Percentiles rank a stretch among this genome's conserved stretches.
These are phyloP conservation scores for Rosalia funebris DNA, from an alignment of 2,888 invertebrate species.

Conservation along the genomic window DNA sequence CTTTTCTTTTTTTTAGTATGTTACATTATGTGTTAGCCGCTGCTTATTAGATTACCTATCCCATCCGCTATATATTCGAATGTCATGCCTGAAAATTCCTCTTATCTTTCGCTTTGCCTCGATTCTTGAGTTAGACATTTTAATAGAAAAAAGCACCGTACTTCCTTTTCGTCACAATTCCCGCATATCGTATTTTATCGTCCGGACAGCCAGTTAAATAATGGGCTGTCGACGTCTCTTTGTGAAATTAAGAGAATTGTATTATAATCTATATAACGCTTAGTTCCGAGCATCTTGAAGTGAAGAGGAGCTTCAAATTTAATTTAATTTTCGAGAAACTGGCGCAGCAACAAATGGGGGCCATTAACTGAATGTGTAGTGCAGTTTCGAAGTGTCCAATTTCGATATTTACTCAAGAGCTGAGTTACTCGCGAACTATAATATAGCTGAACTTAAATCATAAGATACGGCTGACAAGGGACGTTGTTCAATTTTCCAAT, in stretches of 20 bases:
- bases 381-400: not conserved
- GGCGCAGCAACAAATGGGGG: not conserved
- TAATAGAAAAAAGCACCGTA: not conserved
- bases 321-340: not conserved
- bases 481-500: too few relatives aligned
- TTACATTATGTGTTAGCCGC: too few relatives aligned
- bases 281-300: not conserved
- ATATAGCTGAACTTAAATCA: too few relatives aligned
- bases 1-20: too few relatives aligned
- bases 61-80: too few relatives aligned
- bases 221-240: not conserved
- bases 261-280: not conserved
- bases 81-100: too few relatives aligned
- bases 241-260: constrained; percentile 1
- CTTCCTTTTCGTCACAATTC: not conserved
- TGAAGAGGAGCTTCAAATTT: not conserved
- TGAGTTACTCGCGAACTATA: not conserved
- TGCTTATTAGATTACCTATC: too few relatives aligned
- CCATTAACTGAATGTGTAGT: not conserved
- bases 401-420: not conserved
- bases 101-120: too few relatives aligned
- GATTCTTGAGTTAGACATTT: too few relatives aligned
- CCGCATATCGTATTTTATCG: not conserved
- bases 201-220: not conserved
- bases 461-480: too few relatives aligned